phyloP scores from a whole-genome alignment of 2,113 vertebrate species.

The Puma concolor region DNA sequence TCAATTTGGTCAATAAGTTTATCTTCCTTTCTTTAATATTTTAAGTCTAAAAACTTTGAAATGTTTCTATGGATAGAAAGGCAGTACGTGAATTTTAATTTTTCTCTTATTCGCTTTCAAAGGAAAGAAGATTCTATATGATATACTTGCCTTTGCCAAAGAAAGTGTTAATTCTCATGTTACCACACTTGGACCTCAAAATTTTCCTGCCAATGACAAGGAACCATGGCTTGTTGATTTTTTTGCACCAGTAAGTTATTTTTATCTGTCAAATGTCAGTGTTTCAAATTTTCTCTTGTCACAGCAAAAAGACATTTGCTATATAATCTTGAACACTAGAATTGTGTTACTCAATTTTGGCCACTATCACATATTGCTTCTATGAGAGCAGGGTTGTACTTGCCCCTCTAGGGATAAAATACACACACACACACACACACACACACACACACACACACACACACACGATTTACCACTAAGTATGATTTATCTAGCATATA shows the following conservation, averaged over 20 bases:
- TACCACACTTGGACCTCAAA: slow-evolving; percentile 94
- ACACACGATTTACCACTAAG: background rate
- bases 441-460: too few relatives aligned
- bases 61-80: slow-evolving; percentile 35
- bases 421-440: background rate
- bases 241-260: slow-evolving; percentile 94
- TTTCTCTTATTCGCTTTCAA: slow-evolving; percentile 61
- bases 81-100: slow-evolving; percentile 56
- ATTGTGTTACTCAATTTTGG: background rate
- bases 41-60: slow-evolving; percentile 20
- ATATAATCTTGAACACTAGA: background rate
- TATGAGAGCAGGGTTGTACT: background rate
- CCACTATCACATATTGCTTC: background rate
- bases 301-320: background rate
- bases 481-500: background rate
- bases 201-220: slow-evolving; percentile 95
- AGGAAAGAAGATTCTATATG: slow-evolving; percentile 97
- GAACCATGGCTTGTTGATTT: slow-evolving; percentile 99
- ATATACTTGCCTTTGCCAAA: slow-evolving; percentile 96
- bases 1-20: background rate
- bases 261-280: background rate
- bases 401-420: background rate
- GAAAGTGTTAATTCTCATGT: slow-evolving; percentile 96
- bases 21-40: background rate
- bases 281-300: background rate